These are phyloP conservation scores for Neoaliturus tenellus DNA, from an alignment of 2,888 invertebrate species.

Conservation along the genomic window DNA sequence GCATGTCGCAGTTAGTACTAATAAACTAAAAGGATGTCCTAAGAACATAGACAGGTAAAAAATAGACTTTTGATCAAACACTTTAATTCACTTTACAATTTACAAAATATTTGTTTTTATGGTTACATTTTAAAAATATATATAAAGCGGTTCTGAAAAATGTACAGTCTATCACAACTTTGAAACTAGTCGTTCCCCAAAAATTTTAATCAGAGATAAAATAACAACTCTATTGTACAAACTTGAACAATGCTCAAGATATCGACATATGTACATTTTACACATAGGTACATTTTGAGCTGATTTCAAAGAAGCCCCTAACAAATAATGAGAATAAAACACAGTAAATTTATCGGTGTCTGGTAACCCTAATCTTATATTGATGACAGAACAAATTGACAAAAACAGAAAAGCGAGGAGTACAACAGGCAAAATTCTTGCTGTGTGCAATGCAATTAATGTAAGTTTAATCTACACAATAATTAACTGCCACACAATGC, in stretches of 20 bases:
- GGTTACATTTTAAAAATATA: conserved; percentile 12
- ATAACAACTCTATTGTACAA: background rate
- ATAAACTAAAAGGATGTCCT: too few species aligned
- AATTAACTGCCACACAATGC: too few species aligned
- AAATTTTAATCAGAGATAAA: background rate
- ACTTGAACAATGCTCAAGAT: background rate
- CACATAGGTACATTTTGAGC: conserved; percentile 29
- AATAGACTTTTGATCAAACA: conserved; percentile 28
- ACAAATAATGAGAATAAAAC: background rate
- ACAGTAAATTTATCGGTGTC: background rate
- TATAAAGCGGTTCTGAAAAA: conserved; percentile 20
- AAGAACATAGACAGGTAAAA: too few species aligned
- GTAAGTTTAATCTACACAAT: too few species aligned
- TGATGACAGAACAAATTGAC: background rate
- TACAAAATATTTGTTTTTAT: conserved; percentile 24
- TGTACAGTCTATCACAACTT: conserved; percentile 13
- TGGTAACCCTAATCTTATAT: background rate
- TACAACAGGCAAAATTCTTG: background rate
- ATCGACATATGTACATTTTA: conserved; percentile 32
- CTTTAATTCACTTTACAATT: conserved; percentile 22
- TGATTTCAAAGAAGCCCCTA: too few species aligned
- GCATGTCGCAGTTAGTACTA: too few species aligned
- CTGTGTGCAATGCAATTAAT: background rate
- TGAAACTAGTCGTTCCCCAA: background rate
- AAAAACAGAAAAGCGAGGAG: background rate